These are phyloP conservation scores for Drosophila navojoa DNA, from an alignment of 1,140 invertebrate species.

Conservation along the genomic window DNA sequence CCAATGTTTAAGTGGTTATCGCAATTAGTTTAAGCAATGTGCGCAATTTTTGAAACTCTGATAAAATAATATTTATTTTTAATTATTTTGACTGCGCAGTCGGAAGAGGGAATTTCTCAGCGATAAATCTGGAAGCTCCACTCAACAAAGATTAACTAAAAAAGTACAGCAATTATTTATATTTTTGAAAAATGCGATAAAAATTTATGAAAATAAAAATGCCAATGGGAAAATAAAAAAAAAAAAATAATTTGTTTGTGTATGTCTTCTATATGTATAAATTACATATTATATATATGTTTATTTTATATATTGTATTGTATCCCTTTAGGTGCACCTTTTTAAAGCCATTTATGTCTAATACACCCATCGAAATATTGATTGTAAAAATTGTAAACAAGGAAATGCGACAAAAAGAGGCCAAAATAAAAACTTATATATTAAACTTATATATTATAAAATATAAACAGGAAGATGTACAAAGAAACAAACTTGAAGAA, in stretches of 20 bases:
- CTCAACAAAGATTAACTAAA: too few relatives aligned
- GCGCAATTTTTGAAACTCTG: constrained; percentile 11
- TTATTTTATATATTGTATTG: too few relatives aligned
- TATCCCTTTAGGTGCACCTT: too few relatives aligned
- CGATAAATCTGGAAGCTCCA: background rate
- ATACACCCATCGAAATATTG: background rate
- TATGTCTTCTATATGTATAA: too few relatives aligned
- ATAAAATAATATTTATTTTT: constrained; percentile 9
- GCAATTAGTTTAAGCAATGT: constrained; percentile 18
- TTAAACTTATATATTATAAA: too few relatives aligned
- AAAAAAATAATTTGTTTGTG: too few relatives aligned
- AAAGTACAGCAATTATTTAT: too few relatives aligned
- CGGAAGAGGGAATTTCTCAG: background rate
- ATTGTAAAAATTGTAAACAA: background rate
- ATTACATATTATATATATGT: too few relatives aligned
- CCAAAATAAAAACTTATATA: constrained; percentile 8
- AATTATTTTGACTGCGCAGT: constrained; percentile 17
- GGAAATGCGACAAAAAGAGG: background rate
- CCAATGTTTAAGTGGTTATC: background rate
- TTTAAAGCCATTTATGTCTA: too few relatives aligned
- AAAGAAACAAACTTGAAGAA: constrained; percentile 5
- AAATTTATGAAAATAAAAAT: too few relatives aligned
- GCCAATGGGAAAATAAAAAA: too few relatives aligned
- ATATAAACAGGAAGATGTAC: background rate
- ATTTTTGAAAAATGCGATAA: too few relatives aligned